Evolutionary conservation across 2,797 vertebrate species (phyloP), one percentile per base, ranked within the genome.

Genomic region (Paratrypauchen microcephalus): DNA sequence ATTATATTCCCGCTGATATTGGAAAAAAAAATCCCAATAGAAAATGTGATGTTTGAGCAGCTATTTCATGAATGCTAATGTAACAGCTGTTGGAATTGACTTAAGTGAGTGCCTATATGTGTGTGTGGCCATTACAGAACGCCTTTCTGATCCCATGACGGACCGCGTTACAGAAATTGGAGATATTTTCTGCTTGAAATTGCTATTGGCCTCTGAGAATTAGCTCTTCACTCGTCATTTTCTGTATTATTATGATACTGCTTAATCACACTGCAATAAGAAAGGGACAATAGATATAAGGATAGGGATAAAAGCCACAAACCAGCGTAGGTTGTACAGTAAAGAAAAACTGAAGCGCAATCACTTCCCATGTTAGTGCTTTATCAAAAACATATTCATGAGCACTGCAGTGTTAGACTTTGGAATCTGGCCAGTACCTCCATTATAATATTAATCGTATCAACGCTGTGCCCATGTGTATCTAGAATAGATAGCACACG

Each of bases 11-110:
- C 5, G 12, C 24, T 65, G 47, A 75, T 79, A 74, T 58, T 54
- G 19, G 62, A 55, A 32, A 58, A 7, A 28, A 69, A 68, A 12
- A 5, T 75, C 30, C 8, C 36, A 60, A 54, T 66, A 64, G 28
- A 67, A 50, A 9, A 77, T 47, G 41, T 60, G 30, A 6, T 57
- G 57, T 83, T 65, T 41, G 65, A 41, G 55, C 63, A 56, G 2
- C 74, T 56, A 61, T 69, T 80, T 68, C 70, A 72, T 76, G 63
- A 79, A 78, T 79, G 73, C 68, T 77, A 80, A 83, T 65, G 64
- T 45, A 65, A 72, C 70, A 76, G 71, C 76, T 76, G 68, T 62
- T 72, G 21, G 70, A 52, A 75, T 45, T 30, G 62, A 21, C 63
- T 54, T n/a, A 28, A 64, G 62, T 28, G 39, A 23, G 19, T 41